Evolutionary conservation across 2,888 invertebrate genomes (phyloP).

Genomic region (Hofmannophila pseudospretella): DNA sequence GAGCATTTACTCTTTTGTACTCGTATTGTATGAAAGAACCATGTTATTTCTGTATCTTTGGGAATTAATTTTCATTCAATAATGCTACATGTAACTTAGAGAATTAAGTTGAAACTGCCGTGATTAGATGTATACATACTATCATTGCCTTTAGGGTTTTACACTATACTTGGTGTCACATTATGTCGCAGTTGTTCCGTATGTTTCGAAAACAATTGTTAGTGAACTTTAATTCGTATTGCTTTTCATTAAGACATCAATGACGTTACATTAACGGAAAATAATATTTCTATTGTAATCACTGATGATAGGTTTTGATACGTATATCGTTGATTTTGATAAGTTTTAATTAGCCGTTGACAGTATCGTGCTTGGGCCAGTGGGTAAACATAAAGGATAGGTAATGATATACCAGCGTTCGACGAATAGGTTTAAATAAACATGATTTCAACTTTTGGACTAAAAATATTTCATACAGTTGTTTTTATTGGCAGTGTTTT

Average conservation of each 20-base stretch:
- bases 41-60: not conserved
- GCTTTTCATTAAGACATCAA: not conserved
- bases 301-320: slow-evolving; percentile 35
- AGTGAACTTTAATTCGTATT: slow-evolving; percentile 3
- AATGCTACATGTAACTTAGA: slow-evolving; percentile 1
- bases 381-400: slow-evolving; percentile 31
- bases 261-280: slow-evolving; percentile 5
- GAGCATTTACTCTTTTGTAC: slow-evolving; percentile 59
- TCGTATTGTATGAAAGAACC: slow-evolving; percentile 30
- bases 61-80: slow-evolving; percentile 1
- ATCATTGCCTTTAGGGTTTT: no score
- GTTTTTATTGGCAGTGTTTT: no score
- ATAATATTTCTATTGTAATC: slow-evolving; percentile 11
- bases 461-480: no score
- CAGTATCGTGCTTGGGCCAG: slow-evolving; percentile 28
- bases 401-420: slow-evolving; percentile 30
- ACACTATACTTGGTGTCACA: not conserved
- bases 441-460: not conserved
- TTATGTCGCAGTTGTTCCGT: not conserved
- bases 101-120: not conserved
- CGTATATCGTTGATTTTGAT: slow-evolving; percentile 42
- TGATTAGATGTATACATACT: not conserved
- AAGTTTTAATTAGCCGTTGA: slow-evolving; percentile 54
- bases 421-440: not conserved
- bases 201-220: not conserved